Percentiles rank a stretch among this genome's conserved stretches.
These are phyloP conservation scores for Macrosiphum euphorbiae DNA, from an alignment of 2,888 invertebrate genomes.

Conservation along the genomic window DNA sequence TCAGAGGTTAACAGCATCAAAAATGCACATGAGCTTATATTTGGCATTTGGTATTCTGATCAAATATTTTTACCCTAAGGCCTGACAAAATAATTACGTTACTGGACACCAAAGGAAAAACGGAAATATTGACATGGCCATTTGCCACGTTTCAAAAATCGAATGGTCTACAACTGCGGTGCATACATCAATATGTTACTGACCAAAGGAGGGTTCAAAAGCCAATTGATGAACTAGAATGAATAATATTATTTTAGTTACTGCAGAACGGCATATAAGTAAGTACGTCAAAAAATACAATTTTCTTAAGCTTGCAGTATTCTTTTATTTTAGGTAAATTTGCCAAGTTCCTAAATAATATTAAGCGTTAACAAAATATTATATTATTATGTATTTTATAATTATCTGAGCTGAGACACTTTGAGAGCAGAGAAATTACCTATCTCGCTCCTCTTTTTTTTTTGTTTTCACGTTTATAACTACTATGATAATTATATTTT, in stretches of 20 bases:
- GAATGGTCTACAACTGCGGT: constrained; percentile 34
- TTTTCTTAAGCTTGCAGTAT: background rate
- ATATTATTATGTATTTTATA: background rate
- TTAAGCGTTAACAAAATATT: background rate
- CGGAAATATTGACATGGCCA: constrained; percentile 62
- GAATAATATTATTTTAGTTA: constrained; percentile 28
- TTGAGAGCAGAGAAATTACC: background rate
- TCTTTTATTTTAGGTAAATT: background rate
- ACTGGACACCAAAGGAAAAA: constrained; percentile 63
- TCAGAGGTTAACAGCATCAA: constrained; percentile 39
- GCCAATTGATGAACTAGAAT: constrained; percentile 33
- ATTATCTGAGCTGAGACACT: background rate
- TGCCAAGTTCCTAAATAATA: background rate
- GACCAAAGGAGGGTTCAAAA: constrained; percentile 59
- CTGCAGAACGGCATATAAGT: background rate
- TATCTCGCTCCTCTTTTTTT: background rate
- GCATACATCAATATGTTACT: constrained; percentile 58
- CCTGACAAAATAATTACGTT: constrained; percentile 56
- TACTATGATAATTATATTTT: background rate
- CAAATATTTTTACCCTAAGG: constrained; percentile 40
- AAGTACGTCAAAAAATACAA: background rate
- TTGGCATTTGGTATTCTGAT: constrained; percentile 58
- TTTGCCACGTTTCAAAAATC: constrained; percentile 63
- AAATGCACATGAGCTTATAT: constrained; percentile 35
- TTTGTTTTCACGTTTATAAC: background rate